These are phyloP conservation scores for Callyntrura sp. DNA, from an alignment of 2,888 invertebrate species.

Conservation along the genomic window DNA sequence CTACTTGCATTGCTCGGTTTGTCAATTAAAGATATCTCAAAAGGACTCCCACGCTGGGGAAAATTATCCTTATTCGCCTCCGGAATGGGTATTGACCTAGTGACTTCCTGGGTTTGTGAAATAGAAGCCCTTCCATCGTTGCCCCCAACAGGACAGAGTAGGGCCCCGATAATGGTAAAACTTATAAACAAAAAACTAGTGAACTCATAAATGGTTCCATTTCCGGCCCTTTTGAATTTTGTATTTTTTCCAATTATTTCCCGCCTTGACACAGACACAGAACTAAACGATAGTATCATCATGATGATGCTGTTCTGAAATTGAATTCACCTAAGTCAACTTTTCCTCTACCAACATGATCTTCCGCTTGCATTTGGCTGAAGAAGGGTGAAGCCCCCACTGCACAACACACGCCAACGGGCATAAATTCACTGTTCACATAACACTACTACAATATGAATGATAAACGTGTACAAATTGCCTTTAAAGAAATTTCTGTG, in stretches of 20 bases:
- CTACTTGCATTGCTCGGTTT: background rate
- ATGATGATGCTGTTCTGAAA: too few relatives aligned
- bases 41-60: too few relatives aligned
- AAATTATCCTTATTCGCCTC: too few relatives aligned
- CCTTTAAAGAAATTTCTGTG: too few relatives aligned
- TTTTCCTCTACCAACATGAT: too few relatives aligned
- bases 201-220: background rate
- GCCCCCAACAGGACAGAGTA: background rate
- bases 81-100: background rate
- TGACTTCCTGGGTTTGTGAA: background rate
- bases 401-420: too few relatives aligned
- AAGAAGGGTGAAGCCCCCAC: too few relatives aligned
- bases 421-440: too few relatives aligned
- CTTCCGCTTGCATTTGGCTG: too few relatives aligned
- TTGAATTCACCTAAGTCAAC: too few relatives aligned
- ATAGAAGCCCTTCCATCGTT: background rate
- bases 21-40: background rate
- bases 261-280: background rate
- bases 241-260: slow-evolving; percentile 49
- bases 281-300: background rate
- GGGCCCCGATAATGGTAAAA: background rate
- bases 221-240: slow-evolving; percentile 27
- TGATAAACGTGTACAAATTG: too few relatives aligned
- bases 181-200: background rate
- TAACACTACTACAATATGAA: too few relatives aligned